A percentile compares a stretch with the other conserved stretches of the same genome.
Evolutionary conservation across 2,888 invertebrate species (phyloP).

Genomic region (Heliconius ethilla): DNA sequence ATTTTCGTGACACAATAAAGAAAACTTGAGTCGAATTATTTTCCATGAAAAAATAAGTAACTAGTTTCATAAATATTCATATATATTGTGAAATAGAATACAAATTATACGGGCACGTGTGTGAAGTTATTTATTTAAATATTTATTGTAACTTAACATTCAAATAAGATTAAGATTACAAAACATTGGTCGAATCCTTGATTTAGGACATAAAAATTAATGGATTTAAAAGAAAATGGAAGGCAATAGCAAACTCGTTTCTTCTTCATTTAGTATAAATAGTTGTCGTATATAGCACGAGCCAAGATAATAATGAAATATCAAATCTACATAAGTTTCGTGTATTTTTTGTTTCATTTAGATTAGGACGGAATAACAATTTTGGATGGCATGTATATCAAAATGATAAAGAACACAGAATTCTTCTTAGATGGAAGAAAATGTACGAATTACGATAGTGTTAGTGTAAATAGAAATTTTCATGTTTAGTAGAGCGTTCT

Average conservation of each 20-base stretch:
- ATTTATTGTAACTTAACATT: background rate
- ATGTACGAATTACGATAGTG: no score
- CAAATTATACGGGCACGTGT: background rate
- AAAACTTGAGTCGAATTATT: no score
- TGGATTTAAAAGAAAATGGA: background rate
- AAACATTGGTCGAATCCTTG: background rate
- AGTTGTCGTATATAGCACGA: conserved; percentile 2
- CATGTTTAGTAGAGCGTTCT: no score
- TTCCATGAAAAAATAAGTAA: background rate
- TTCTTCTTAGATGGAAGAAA: background rate
- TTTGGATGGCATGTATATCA: background rate
- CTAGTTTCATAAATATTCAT: background rate
- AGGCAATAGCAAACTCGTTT: background rate
- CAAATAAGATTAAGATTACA: background rate
- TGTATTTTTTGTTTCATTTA: background rate
- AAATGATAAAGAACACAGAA: background rate
- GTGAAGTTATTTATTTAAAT: background rate
- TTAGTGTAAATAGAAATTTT: no score
- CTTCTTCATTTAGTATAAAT: background rate
- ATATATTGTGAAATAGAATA: conserved; percentile 10
- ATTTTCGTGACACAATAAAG: no score
- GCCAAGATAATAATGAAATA: background rate
- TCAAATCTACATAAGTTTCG: background rate
- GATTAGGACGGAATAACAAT: background rate
- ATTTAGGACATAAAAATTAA: background rate